Evolutionary conservation across 2,888 invertebrate genomes (phyloP).

Genomic region (Cheiracanthium punctorium): DNA sequence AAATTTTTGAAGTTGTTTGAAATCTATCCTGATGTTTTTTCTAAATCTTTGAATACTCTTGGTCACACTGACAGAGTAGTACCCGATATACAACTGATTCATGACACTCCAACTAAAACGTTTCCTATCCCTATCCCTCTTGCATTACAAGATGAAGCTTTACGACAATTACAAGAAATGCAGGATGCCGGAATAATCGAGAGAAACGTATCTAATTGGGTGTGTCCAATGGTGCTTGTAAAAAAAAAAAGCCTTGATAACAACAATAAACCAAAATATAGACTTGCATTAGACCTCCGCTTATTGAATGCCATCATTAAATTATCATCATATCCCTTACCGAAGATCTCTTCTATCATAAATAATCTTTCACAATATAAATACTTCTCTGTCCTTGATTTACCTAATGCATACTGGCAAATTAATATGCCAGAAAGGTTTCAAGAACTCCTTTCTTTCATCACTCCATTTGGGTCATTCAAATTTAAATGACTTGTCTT

Average conservation of each 20-base stretch:
- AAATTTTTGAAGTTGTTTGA: too few relatives aligned
- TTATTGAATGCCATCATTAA: neutral
- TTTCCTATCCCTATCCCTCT: too few relatives aligned
- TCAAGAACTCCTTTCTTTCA: too few relatives aligned
- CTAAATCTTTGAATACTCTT: too few relatives aligned
- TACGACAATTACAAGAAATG: neutral
- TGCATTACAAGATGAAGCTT: neutral
- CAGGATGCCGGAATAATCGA: neutral
- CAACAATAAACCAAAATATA: neutral
- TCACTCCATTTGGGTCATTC: too few relatives aligned
- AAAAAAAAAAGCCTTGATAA: neutral
- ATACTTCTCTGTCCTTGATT: neutral
- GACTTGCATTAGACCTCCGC: neutral
- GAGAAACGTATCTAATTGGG: neutral
- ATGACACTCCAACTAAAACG: too few relatives aligned
- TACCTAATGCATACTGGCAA: neutral
- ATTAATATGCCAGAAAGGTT: neutral
- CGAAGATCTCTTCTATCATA: neutral
- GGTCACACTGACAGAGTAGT: too few relatives aligned
- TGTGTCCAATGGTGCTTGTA: neutral
- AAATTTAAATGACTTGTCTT: too few relatives aligned
- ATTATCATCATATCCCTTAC: neutral
- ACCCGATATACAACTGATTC: too few relatives aligned
- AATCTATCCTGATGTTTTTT: too few relatives aligned
- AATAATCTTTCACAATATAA: neutral